Evolutionary conservation across 2,113 vertebrate species (phyloP), one percentile per base, ranked within the genome.

Genomic region (Dunckerocampus dactyliophorus): DNA sequence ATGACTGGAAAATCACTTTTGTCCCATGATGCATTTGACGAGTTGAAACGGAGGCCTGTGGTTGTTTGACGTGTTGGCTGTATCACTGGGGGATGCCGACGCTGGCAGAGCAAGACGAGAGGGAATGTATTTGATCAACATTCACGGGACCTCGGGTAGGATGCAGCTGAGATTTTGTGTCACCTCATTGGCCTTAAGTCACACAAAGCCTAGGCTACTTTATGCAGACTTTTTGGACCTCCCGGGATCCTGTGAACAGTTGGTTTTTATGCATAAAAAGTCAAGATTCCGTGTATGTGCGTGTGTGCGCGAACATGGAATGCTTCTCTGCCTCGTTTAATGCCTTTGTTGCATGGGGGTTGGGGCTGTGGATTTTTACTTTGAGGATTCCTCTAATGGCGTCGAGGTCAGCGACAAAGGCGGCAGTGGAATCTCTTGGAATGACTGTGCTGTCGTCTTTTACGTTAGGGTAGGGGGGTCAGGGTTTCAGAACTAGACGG

Each of bases 401-500:
- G 31, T 34, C 31, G 72, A 85, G 63, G 68, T 82, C 67, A 69
- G 69, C 67, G 80, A 86, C 76, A 79, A 78, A 86, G 67, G 69
- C 71, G 88, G 88, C 88, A 91, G 87, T 89, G 77, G 74, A 80
- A 84, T 88, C 82, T 84, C 76, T 85, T 19, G 82, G 82, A 79
- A 85, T 86, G 86, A 85, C 88, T 91, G 90, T 90, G 88, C 88
- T 89, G 81, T 89, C 68, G 81, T 84, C 77, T 81, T 76, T 39
- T 74, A 31, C 58, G 70, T 69, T 6, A 66, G 64, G 64, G 82
- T 62, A 66, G 22, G 20, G 61, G 49, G 28, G 57, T 64, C 59
- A 24, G 59, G 20, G 31, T 50, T 34, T 76, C 47, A 61, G 43
- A 51, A 51, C 49, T 55, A 43, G 72, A 69, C 74, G 73, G 79